A percentile compares a stretch with the other conserved stretches of the same genome.
Conservation (phyloP, 2,888 invertebrate genomes). For the Rotaria magnacalcarata region DNA sequence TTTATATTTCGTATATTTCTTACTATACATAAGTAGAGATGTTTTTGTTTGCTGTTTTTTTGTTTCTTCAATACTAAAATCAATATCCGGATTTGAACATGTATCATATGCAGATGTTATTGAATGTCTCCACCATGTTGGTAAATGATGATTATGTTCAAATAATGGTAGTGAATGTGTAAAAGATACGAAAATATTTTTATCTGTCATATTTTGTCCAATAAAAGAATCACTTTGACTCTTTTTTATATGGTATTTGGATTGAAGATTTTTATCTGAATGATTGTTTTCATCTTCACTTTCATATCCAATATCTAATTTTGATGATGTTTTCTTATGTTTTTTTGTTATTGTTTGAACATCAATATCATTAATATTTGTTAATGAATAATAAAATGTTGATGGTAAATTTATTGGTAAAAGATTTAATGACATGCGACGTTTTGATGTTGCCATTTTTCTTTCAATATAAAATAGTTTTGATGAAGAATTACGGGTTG, state of each 20-base stretch:
- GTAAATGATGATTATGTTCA: not conserved
- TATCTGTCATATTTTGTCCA: not conserved
- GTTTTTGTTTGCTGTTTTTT: not conserved
- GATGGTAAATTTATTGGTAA: not conserved
- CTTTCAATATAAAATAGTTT: not conserved
- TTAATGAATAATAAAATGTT: conserved; percentile 36
- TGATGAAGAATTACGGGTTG: not conserved
- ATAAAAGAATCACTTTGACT: conserved; percentile 24
- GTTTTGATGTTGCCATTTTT: conserved; percentile 11
- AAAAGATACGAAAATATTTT: not conserved
- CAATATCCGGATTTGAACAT: conserved; percentile 10
- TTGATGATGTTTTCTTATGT: conserved; percentile 14
- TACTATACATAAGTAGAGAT: not conserved
- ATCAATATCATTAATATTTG: conserved; percentile 6
- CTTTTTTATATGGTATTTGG: not conserved
- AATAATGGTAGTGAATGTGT: conserved; percentile 13
- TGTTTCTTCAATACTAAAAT: not conserved
- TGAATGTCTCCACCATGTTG: conserved; percentile 14
- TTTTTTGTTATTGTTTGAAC: not conserved
- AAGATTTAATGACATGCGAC: not conserved
- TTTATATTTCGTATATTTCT: not conserved
- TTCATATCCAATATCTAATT: conserved; percentile 25
- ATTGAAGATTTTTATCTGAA: not conserved
- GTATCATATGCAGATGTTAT: conserved; percentile 27
- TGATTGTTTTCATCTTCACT: conserved; percentile 6